Conservation (phyloP, 1,140 invertebrate species). For the Anthonomus grandis region DNA sequence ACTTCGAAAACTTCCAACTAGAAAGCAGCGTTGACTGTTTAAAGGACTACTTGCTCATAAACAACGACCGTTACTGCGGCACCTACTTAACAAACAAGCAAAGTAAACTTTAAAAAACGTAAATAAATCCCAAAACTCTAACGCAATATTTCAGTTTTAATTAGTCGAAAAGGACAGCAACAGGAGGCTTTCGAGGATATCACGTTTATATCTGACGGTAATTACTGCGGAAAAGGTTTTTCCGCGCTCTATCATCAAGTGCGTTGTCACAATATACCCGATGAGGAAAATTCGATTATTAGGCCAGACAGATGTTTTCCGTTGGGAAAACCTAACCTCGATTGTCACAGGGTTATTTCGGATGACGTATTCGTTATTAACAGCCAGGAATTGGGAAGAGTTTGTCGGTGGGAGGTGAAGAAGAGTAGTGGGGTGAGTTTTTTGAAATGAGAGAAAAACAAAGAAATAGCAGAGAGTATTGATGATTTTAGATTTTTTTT, state of each 20-base stretch:
- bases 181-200: conserved; percentile 9
- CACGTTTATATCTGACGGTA: conserved; percentile 7
- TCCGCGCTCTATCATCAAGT: conserved; percentile 18
- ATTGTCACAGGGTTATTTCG: no score
- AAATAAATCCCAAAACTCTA: background rate
- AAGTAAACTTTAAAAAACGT: background rate
- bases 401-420: no score
- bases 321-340: no score
- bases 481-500: no score
- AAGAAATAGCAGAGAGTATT: no score
- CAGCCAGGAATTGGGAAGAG: no score
- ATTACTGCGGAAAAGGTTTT: conserved; percentile 21
- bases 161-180: background rate
- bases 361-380: no score
- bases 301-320: no score
- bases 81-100: background rate
- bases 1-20: conserved; percentile 2
- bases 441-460: no score
- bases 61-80: background rate
- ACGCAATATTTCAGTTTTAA: conserved; percentile 11
- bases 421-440: no score
- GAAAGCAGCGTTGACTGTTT: background rate
- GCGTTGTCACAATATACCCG: conserved; percentile 18
- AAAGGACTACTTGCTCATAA: conserved; percentile 1
- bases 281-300: background rate